phyloP scores from a whole-genome alignment of 1,140 invertebrate genomes.

The Mycetomoellerius zeteki region DNA sequence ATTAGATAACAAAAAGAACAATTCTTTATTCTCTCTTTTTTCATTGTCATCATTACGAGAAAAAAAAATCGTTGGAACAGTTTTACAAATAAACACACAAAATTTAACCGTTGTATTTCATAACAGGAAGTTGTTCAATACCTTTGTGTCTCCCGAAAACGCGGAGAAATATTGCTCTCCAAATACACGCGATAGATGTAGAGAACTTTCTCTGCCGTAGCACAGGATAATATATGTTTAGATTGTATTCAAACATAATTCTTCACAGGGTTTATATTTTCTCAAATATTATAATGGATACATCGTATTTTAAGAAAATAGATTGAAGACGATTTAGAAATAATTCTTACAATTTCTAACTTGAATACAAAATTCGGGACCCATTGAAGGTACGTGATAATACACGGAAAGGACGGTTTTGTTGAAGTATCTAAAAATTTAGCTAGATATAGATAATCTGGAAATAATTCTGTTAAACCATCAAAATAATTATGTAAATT shows the following conservation, averaged over 20 bases:
- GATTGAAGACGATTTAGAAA: background rate
- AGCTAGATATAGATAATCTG: no score
- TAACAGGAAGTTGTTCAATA: slow-evolving; percentile 14
- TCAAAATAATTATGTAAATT: no score
- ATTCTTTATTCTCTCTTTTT: background rate
- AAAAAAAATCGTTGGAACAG: background rate
- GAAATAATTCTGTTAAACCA: no score
- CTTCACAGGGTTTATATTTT: background rate
- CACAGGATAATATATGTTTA: background rate
- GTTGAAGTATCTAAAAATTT: no score
- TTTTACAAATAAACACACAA: background rate
- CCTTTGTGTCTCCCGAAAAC: slow-evolving; percentile 18
- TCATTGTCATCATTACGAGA: background rate
- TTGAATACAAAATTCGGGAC: background rate
- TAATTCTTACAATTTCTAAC: background rate
- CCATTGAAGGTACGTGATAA: no score
- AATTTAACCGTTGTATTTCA: slow-evolving; percentile 7
- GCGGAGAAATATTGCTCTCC: background rate
- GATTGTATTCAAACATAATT: slow-evolving; percentile 6
- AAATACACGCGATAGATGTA: background rate
- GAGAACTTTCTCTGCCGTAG: background rate
- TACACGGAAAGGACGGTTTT: no score
- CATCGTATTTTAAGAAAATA: background rate
- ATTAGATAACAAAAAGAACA: background rate
- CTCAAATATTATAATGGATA: background rate